Conservation (phyloP, 37 sponge, comb jelly and placozoan species). For the Hexactinellida sp. region DNA sequence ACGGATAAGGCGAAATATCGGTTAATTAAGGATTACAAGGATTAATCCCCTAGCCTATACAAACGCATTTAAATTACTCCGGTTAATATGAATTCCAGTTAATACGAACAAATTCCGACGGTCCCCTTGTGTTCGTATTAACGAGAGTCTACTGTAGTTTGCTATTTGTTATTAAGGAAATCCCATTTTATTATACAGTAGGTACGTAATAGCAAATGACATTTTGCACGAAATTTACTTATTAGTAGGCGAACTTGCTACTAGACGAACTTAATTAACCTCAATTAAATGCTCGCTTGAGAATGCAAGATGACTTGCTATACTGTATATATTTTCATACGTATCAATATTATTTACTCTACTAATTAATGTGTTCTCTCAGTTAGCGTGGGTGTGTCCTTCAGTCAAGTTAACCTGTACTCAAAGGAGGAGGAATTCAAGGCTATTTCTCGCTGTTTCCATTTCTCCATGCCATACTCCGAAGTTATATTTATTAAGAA, state of each 20-base stretch:
- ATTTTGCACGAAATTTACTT: no score
- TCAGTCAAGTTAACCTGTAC: background rate
- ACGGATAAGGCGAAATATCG: no score
- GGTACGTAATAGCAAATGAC: background rate
- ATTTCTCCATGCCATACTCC: background rate
- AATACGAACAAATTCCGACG: no score
- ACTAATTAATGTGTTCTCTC: background rate
- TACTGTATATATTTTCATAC: background rate
- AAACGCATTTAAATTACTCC: no score
- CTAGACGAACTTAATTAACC: background rate
- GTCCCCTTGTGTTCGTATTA: no score
- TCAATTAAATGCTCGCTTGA: background rate
- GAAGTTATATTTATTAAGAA: background rate
- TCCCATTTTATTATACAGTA: no score
- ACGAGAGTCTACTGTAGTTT: no score
- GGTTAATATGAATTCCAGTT: no score
- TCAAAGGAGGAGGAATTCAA: background rate
- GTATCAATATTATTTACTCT: background rate
- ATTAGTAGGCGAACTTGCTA: background rate
- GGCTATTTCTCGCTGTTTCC: background rate
- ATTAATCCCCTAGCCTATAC: no score
- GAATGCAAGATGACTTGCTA: background rate
- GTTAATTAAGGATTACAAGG: no score
- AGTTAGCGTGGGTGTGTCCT: background rate
- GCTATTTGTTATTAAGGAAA: no score